Evolutionary conservation across 1,140 invertebrate genomes (phyloP).

Genomic region (Drosophila subpulchrella): DNA sequence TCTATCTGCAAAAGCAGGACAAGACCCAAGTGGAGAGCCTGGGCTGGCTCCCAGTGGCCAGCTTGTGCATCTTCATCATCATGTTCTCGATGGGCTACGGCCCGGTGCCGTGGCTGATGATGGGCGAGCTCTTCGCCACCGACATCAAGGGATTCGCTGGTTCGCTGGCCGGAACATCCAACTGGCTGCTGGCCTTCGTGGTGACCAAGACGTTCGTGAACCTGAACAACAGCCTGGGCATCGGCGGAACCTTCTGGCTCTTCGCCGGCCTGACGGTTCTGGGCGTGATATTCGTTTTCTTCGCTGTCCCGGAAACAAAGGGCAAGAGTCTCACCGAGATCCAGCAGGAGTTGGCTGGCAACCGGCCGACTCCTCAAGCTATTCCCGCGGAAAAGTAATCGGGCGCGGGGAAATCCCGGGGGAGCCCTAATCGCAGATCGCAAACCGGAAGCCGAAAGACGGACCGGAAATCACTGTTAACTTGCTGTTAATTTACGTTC

Average conservation of each 20-base stretch:
- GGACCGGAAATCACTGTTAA: conserved; percentile 57
- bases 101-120: conserved; percentile 92
- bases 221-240: conserved; percentile 86
- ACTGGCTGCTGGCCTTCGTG: conserved; percentile 92
- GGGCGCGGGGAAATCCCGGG: background rate
- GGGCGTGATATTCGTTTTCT: conserved; percentile 90
- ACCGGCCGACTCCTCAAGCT: conserved; percentile 21
- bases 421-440: conserved; percentile 1
- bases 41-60: conserved; percentile 89
- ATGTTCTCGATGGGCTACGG: conserved; percentile 92
- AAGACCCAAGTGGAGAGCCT: conserved; percentile 85
- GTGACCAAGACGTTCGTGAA: conserved; percentile 91
- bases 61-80: conserved; percentile 90
- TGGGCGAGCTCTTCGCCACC: conserved; percentile 90
- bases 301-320: conserved; percentile 95
- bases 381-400: conserved; percentile 34
- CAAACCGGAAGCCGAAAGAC: conserved; percentile 24
- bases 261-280: conserved; percentile 90
- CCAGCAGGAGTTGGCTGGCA: conserved; percentile 87
- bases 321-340: conserved; percentile 95
- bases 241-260: conserved; percentile 91
- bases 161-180: conserved; percentile 90
- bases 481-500: conserved; percentile 54
- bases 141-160: conserved; percentile 91
- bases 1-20: conserved; percentile 86